Percentiles rank a stretch among this genome's conserved stretches.
These are phyloP conservation scores for Paradoxurus hermaphroditus DNA, from an alignment of 2,113 vertebrate species.

Conservation along the genomic window DNA sequence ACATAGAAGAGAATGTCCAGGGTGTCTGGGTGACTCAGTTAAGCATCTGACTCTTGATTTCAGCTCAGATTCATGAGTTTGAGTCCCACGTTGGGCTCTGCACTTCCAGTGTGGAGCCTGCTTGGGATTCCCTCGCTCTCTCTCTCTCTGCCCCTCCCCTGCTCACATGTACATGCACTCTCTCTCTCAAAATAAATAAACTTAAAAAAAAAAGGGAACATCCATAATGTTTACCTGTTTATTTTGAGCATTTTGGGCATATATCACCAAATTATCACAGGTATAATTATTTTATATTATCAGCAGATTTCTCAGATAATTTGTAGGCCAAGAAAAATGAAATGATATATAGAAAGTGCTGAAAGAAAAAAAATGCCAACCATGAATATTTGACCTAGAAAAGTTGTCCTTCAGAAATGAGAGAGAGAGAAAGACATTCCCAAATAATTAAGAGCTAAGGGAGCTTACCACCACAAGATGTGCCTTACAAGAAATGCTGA, in stretches of 20 bases:
- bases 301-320: neutral
- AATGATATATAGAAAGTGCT: neutral
- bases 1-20: too few species aligned
- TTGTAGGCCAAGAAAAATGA: neutral
- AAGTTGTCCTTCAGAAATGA: neutral
- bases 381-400: neutral
- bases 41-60: too few species aligned
- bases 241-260: too few species aligned
- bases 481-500: neutral
- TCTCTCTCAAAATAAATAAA: too few species aligned
- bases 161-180: too few species aligned
- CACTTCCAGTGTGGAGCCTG: too few species aligned
- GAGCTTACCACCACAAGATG: neutral
- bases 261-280: too few species aligned
- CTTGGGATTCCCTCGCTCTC: too few species aligned
- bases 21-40: too few species aligned
- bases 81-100: too few species aligned
- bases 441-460: neutral
- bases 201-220: neutral
- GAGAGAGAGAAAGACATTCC: neutral
- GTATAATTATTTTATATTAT: neutral
- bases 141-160: too few species aligned
- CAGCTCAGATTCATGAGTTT: too few species aligned
- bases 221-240: neutral
- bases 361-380: neutral